These are phyloP conservation scores for Rallus crepitans DNA, from an alignment of 2,797 vertebrate species.

Conservation along the genomic window DNA sequence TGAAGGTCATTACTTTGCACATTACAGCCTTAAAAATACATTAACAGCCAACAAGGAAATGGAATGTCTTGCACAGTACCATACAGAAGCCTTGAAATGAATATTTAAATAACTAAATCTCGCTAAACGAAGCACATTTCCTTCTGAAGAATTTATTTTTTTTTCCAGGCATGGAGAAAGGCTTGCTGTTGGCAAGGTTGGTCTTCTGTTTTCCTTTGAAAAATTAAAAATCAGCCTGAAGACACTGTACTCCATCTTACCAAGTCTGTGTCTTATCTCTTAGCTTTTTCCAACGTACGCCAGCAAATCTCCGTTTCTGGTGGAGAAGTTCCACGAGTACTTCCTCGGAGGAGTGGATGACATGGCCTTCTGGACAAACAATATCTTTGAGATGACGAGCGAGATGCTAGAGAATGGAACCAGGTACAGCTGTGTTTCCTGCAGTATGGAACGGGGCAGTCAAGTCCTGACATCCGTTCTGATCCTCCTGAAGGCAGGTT, in stretches of 20 bases:
- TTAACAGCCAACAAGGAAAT: neutral
- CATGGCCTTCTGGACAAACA: conserved; percentile 81
- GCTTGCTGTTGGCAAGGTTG: conserved; percentile 78
- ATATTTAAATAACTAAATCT: neutral
- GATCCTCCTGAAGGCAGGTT: neutral
- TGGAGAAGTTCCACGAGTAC: conserved; percentile 84
- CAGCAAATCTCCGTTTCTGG: conserved; percentile 80
- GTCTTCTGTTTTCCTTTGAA: neutral
- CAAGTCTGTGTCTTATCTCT: neutral
- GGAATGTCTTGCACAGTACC: neutral
- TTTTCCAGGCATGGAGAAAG: conserved; percentile 77
- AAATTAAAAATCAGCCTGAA: neutral
- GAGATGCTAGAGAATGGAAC: conserved; percentile 80
- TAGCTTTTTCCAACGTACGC: conserved; percentile 80
- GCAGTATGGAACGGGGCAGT: neutral
- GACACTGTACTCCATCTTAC: neutral
- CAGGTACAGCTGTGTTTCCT: conserved; percentile 62
- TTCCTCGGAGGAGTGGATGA: conserved; percentile 84
- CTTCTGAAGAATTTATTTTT: neutral
- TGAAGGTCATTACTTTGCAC: neutral
- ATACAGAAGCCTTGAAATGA: neutral
- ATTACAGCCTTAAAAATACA: neutral
- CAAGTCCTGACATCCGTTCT: neutral
- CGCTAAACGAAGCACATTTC: neutral
- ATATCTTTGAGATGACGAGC: conserved; percentile 77